Evolutionary conservation across 2,113 vertebrate species (phyloP).

Genomic region (Neodon shergylaensis): DNA sequence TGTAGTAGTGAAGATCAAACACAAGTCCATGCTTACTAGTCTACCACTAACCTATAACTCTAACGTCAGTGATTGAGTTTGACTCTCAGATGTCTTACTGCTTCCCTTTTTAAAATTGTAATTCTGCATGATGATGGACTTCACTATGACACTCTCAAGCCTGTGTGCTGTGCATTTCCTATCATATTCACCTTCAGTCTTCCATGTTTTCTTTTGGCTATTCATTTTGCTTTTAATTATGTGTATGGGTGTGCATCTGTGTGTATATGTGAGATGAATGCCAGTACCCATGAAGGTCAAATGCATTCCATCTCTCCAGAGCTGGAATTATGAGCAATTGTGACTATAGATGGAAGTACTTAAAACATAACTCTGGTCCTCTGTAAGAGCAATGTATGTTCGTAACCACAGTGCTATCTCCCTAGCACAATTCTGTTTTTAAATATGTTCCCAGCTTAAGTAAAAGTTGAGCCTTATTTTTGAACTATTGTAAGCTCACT

Average conservation of each 20-base stretch:
- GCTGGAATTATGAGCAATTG: background rate
- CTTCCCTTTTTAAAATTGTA: background rate
- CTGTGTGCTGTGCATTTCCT: background rate
- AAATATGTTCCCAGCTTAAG: background rate
- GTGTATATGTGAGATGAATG: background rate
- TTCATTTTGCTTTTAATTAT: background rate
- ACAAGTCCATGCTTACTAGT: background rate
- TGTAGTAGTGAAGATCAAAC: background rate
- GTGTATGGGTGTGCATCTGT: background rate
- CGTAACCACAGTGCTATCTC: background rate
- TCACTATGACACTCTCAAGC: background rate
- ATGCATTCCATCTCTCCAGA: background rate
- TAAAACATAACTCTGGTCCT: background rate
- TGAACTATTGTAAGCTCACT: background rate
- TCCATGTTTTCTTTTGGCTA: background rate
- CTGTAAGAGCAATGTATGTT: background rate
- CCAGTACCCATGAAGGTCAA: background rate
- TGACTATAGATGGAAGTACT: background rate
- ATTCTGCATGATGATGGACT: too few relatives aligned
- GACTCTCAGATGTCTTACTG: background rate
- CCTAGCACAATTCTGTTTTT: background rate
- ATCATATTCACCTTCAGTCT: background rate
- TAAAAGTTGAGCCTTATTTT: background rate
- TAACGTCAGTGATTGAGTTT: too few relatives aligned
- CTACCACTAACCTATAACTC: background rate